Base-by-base conservation (phyloP, 2,797 vertebrate genomes). In the Muraenolepis orangiensis region DNA sequence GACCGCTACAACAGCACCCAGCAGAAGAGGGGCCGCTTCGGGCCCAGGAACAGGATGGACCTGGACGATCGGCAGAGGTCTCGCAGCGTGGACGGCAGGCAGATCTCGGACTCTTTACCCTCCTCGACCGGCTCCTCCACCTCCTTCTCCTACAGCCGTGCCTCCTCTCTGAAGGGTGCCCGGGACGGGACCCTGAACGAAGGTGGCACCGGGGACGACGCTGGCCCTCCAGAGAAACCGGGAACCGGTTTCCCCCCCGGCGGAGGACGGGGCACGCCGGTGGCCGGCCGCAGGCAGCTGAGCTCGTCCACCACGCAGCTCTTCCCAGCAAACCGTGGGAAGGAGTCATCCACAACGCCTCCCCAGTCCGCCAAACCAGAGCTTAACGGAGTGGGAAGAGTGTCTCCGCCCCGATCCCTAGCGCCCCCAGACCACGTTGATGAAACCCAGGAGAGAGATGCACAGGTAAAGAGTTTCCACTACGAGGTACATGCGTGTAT, bases 1-100 rank as follows among this genome's bases (percentile, higher is more conserved):
- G 94, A 94, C 74, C 96, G 95, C 75, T 98, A 97, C 83, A 95
- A 97, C 87, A 92, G 91, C 74, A 87, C 89, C 78, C 95, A 93
- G 78, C 95, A 93, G 78, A 92, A 91, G 78, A 93, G 94, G 71
- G 95, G 96, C 29, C 89, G 96, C 69, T 87, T 91, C 1, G 94
- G 94, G 13, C 95, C 93, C 11, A 93, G 95, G 73, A 94, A 89
- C 75, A 88, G 94, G 71, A 90, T 96, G 79, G 82, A 93, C 69
- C 90, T 91, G 0, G 95, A 97, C 20, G 95, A 96, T 66, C 91
- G 94, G 75, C 94, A 93, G 69, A 92, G 97, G 75, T 97, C 97
- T 1, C 94, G 94, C 79, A 99, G 97, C 0, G 93, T 95, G 75
- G 96, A 96, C 74, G 95, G 94, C 18, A 69, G 82, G 7, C 83